Evolutionary conservation across 35 echinoderm and acorn worm species (phyloP).

Genomic region (Apostichopus japonicus): DNA sequence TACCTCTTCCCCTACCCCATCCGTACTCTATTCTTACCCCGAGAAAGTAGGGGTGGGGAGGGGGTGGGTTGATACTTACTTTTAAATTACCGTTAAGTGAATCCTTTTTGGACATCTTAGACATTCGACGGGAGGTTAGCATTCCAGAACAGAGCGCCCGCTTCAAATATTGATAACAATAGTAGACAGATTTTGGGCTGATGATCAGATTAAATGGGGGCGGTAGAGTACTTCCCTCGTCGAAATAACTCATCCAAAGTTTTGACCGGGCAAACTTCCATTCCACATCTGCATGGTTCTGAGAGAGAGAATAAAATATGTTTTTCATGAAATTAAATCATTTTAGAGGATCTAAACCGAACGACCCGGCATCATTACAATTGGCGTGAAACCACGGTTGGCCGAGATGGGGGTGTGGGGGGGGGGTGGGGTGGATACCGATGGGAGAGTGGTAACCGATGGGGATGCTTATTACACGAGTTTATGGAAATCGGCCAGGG

Average conservation of each 20-base stretch:
- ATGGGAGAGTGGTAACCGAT: no score
- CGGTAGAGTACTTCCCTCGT: constrained; percentile 91
- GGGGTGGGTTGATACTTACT: constrained; percentile 28
- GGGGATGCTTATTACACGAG: no score
- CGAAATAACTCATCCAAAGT: constrained; percentile 98
- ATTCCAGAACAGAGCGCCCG: constrained; percentile 41
- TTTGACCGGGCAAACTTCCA: constrained; percentile 98
- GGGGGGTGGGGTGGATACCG: no score
- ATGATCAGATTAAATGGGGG: constrained; percentile 94
- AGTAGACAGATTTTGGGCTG: constrained; percentile 93
- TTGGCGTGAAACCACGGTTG: no score
- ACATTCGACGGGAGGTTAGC: constrained; percentile 33
- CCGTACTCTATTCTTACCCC: no score
- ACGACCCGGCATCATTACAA: no score
- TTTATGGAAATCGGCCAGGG: no score
- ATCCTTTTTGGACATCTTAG: constrained; percentile 56
- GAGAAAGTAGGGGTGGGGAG: no score
- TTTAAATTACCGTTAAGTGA: constrained; percentile 70
- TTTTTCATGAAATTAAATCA: no score
- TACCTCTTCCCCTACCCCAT: no score
- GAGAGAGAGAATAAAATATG: neutral
- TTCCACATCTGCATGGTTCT: constrained; percentile 93
- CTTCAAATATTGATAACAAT: constrained; percentile 57
- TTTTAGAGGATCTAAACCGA: no score
- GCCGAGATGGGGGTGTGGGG: no score